These are phyloP conservation scores for Danio aesculapii DNA, from an alignment of 2,797 vertebrate genomes.

Conservation along the genomic window DNA sequence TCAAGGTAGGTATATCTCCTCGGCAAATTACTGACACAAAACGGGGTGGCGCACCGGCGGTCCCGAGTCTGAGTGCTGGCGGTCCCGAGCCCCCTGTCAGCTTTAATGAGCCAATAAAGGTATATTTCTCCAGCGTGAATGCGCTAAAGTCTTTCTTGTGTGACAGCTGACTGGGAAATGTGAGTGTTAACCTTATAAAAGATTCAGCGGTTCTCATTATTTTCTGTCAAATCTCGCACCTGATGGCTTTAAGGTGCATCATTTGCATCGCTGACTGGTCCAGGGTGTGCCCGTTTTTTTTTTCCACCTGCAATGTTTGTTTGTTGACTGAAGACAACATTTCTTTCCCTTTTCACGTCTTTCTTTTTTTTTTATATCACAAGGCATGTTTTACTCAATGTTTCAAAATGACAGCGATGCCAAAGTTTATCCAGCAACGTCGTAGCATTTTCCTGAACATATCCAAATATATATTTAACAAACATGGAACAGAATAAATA, in stretches of 20 bases:
- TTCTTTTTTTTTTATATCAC: conserved; percentile 49
- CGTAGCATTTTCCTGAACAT: conserved; percentile 71
- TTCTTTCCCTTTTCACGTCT: conserved; percentile 57
- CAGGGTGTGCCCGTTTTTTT: conserved; percentile 63
- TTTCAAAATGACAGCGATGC: conserved; percentile 79
- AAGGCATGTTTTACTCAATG: conserved; percentile 72
- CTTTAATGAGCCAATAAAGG: conserved; percentile 99
- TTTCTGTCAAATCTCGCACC: conserved; percentile 97
- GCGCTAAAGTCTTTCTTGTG: conserved; percentile 99
- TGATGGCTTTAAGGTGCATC: conserved; percentile 87
- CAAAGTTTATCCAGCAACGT: conserved; percentile 81
- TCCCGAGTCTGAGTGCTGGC: conserved; percentile 71
- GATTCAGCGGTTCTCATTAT: conserved; percentile 99
- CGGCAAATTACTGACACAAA: conserved; percentile 99
- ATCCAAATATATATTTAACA: conserved; percentile 76
- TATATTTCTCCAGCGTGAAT: conserved; percentile 88
- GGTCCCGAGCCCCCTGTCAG: conserved; percentile 94
- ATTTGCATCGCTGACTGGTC: conserved; percentile 93
- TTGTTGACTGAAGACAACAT: conserved; percentile 74
- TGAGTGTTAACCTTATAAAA: conserved; percentile 99
- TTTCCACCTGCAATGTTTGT: conserved; percentile 71
- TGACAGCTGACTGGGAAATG: conserved; percentile 98
- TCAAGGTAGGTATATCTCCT: conserved; percentile 79
- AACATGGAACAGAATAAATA: conserved; percentile 67
- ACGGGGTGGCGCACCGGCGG: conserved; percentile 88